Percentiles rank a stretch among this genome's conserved stretches.
Evolutionary conservation across 1,140 invertebrate species (phyloP).

Genomic region (Drosophila ironensis): DNA sequence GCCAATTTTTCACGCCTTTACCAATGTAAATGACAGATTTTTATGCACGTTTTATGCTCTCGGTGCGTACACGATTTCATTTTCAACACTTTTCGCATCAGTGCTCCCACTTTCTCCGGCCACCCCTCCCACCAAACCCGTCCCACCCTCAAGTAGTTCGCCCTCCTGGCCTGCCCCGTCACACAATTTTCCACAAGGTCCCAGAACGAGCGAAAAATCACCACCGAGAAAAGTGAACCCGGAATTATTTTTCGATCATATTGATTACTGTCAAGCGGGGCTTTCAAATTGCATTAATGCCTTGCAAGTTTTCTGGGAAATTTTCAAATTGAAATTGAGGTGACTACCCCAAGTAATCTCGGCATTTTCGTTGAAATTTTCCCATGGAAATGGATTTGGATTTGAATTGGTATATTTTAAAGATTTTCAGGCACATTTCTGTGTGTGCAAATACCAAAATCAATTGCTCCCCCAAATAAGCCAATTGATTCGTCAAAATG

Average conservation of each 20-base stretch:
- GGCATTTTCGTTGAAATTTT: too few species aligned
- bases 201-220: background rate
- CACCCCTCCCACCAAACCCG: background rate
- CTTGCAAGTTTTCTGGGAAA: too few species aligned
- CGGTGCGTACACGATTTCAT: constrained; percentile 60
- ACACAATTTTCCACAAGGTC: background rate
- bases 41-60: constrained; percentile 60
- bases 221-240: constrained; percentile 19
- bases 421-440: too few species aligned
- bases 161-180: too few species aligned
- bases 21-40: constrained; percentile 66
- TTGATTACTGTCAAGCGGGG: background rate
- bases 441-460: too few species aligned
- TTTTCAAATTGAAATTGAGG: too few species aligned
- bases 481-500: constrained; percentile 8
- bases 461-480: too few species aligned
- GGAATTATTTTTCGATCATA: constrained; percentile 14
- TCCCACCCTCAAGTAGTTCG: constrained; percentile 6
- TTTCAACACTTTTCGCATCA: constrained; percentile 58
- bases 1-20: constrained; percentile 54
- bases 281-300: too few species aligned
- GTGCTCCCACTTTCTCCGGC: constrained; percentile 7
- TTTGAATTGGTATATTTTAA: too few species aligned
- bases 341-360: too few species aligned
- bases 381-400: too few species aligned